Conservation (phyloP, 2,113 vertebrate species). For the Xenopus laevis region DNA sequence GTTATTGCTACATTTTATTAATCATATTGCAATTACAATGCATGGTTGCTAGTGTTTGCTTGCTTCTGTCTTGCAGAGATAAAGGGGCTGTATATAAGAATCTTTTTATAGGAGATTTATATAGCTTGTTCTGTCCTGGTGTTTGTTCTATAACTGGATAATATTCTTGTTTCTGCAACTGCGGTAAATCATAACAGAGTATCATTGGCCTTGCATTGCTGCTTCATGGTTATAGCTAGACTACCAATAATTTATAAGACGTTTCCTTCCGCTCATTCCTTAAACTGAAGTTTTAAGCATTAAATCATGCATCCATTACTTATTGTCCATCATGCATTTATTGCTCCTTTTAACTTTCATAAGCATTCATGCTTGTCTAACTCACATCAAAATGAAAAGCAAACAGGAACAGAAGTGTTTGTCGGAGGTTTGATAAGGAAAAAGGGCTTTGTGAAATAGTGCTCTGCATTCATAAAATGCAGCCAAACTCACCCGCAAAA, state of each 20-base stretch:
- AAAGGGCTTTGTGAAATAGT: no score
- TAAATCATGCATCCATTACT: not conserved
- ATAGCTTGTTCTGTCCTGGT: not conserved
- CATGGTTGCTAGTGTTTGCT: no score
- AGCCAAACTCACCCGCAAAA: no score
- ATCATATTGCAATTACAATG: no score
- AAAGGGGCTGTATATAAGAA: no score
- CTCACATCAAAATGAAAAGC: not conserved
- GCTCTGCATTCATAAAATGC: no score
- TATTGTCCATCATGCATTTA: slow-evolving; percentile 2
- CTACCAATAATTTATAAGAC: not conserved
- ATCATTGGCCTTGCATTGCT: not conserved
- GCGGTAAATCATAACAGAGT: no score
- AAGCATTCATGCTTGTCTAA: not conserved
- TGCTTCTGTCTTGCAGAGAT: no score
- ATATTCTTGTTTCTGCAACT: not conserved
- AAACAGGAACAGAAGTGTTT: not conserved
- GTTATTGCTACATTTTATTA: no score
- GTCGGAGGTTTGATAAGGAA: no score
- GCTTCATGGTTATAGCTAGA: no score
- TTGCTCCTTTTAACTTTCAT: not conserved
- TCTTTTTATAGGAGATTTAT: no score
- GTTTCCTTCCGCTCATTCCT: not conserved
- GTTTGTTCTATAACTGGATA: not conserved
- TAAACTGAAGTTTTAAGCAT: not conserved